These are phyloP conservation scores for Leucopsar rothschildi DNA, from an alignment of 2,113 vertebrate genomes.

Conservation along the genomic window DNA sequence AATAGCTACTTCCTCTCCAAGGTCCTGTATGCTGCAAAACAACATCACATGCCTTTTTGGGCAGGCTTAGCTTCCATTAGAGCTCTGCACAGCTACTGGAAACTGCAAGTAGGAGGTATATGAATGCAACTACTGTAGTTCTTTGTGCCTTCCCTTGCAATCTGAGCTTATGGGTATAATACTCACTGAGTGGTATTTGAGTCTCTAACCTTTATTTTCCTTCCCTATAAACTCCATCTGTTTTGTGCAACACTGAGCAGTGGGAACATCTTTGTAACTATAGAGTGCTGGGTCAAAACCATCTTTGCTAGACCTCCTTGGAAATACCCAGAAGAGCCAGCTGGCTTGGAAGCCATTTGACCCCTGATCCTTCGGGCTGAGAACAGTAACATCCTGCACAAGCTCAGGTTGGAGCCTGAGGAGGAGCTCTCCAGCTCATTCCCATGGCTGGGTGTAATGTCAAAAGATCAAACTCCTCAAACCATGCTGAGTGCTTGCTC, in stretches of 20 bases:
- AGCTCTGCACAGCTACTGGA: neutral
- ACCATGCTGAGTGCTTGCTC: neutral
- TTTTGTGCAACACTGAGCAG: neutral
- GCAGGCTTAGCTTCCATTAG: neutral
- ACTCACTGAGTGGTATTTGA: neutral
- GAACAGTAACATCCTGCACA: accelerated
- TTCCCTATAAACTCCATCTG: neutral
- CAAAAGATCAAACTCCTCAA: neutral
- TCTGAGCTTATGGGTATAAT: neutral
- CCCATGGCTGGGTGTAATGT: neutral
- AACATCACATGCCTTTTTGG: neutral
- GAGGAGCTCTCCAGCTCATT: neutral
- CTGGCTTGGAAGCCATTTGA: neutral
- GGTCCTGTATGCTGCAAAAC: neutral
- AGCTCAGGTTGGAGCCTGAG: neutral
- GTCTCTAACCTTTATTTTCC: neutral
- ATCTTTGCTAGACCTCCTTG: neutral
- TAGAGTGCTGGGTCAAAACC: neutral
- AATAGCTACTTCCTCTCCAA: neutral
- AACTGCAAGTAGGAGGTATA: neutral
- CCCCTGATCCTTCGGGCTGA: neutral
- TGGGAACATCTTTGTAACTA: neutral
- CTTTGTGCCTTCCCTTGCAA: neutral
- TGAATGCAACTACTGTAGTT: neutral
- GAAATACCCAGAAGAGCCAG: neutral